Conservation (phyloP, 2,797 vertebrate genomes). For the Sebastes steindachneri region DNA sequence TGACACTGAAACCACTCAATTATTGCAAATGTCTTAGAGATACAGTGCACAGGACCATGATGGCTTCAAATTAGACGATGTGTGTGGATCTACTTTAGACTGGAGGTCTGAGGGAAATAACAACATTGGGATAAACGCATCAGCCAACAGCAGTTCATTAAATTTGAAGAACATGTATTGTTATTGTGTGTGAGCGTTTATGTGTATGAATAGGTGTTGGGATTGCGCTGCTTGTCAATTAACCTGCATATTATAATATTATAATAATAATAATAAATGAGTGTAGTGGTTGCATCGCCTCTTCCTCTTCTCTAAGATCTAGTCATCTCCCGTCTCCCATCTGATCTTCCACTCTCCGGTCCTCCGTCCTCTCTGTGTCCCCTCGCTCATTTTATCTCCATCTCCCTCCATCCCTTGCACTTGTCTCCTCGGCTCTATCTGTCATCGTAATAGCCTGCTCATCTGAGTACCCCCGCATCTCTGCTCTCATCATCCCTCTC, state of each 20-base stretch:
- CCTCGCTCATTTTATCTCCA: constrained; percentile 38
- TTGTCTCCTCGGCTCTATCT: constrained; percentile 47
- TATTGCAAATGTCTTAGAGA: neutral
- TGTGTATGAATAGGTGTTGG: neutral
- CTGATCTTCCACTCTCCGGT: neutral
- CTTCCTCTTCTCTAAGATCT: neutral
- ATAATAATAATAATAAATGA: neutral
- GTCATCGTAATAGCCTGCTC: constrained; percentile 66
- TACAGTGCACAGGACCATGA: neutral
- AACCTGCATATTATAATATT: neutral
- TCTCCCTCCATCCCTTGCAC: constrained; percentile 36
- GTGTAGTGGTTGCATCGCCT: neutral
- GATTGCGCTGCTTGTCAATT: neutral
- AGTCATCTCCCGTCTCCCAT: constrained; percentile 1
- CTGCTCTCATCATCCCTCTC: constrained; percentile 49
- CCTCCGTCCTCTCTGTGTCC: neutral
- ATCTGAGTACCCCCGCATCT: constrained; percentile 46
- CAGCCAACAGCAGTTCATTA: neutral
- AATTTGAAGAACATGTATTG: neutral
- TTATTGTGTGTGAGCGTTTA: no score
- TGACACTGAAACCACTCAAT: neutral
- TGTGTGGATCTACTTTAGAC: neutral
- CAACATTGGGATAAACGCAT: neutral
- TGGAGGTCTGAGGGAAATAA: neutral
- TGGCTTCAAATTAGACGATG: neutral